phyloP scores from a whole-genome alignment of 2,888 invertebrate genomes.

The Cyaniris semiargus region DNA sequence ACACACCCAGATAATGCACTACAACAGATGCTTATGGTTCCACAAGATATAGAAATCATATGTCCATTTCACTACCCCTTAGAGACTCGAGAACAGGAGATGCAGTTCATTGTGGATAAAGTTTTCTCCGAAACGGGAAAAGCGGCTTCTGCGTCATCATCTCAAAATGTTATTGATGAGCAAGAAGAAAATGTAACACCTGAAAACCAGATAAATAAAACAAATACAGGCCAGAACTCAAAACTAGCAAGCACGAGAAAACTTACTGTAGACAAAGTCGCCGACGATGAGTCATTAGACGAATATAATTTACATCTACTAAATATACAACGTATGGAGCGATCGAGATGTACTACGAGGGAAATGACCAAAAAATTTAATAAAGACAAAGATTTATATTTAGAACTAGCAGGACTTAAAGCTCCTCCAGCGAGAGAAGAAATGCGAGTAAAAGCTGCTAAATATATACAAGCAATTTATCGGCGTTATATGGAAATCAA shows the following conservation, averaged over 20 bases:
- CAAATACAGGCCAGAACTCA: not conserved
- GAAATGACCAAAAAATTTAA: slow-evolving; percentile 52
- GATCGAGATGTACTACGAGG: slow-evolving; percentile 52
- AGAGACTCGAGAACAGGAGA: slow-evolving; percentile 74
- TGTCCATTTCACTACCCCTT: slow-evolving; percentile 83
- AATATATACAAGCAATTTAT: slow-evolving; percentile 59
- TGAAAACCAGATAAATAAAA: slow-evolving; percentile 47
- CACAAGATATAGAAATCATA: slow-evolving; percentile 83
- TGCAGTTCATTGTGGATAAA: slow-evolving; percentile 71
- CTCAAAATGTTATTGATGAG: slow-evolving; percentile 55
- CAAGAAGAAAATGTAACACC: slow-evolving; percentile 56
- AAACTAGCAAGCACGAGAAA: not conserved
- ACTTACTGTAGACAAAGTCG: slow-evolving; percentile 49
- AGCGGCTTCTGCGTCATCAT: slow-evolving; percentile 61
- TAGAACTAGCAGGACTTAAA: slow-evolving; percentile 67
- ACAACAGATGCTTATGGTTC: slow-evolving; percentile 84
- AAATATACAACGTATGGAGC: slow-evolving; percentile 71
- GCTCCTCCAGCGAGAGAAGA: slow-evolving; percentile 52
- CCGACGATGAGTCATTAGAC: slow-evolving; percentile 54
- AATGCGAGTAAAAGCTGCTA: slow-evolving; percentile 53
- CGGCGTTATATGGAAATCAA: slow-evolving; percentile 69
- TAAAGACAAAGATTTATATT: slow-evolving; percentile 61
- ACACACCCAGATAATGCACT: slow-evolving; percentile 87
- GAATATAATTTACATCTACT: slow-evolving; percentile 56
- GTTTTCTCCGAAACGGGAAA: slow-evolving; percentile 69